Evolutionary conservation across 2,113 vertebrate genomes (phyloP), one percentile per base, ranked within the genome.

Genomic region (Corythornis vintsioides): DNA sequence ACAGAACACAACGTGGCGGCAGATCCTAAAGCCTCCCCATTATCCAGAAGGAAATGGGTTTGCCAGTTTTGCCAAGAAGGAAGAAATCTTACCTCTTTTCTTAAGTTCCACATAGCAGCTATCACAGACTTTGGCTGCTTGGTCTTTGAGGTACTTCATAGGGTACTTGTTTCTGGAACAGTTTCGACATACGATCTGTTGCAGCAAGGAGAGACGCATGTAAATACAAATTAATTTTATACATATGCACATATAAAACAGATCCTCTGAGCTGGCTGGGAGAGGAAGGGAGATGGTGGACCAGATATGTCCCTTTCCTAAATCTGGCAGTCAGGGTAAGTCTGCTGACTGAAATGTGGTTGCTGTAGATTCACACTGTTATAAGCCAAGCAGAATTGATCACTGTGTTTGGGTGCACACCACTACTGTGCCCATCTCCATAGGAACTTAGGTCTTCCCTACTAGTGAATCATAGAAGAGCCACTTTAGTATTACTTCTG

Each of bases 91-190:
- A 97, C 99, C 98, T 98, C 97, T 97, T 95, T 98, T 98, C 95
- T 98, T 98, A 25, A 99, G 98, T 95, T 99, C 98, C 13, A 78
- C 87, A n/a, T 98, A 99, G 97, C 99, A 99, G 96, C 98, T 98
- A 22, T 99, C 98, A 83, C 99, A 99, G 86, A 99, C 99, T 98
- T 99, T 99, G 89, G 98, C 98, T 97, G 98, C 96, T 57, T 98
- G 98, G 92, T 99, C 98, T 94, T 98, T 99, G 97, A 99, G 98
- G 97, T 99, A 99, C 96, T 98, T 99, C 90, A 99, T 98, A 12
- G 99, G 98, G 94, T 98, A 99, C 95, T 99, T 98, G 97, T 99
- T 99, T 90, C 98, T 98, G 31, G 98, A 99, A 92, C 99, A 99
- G 95, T 98, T 98, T 76, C 98, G 98, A 95, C 99, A 99, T 91